phyloP scores from a whole-genome alignment of 2,797 vertebrate species.

The Sebastes cheni region DNA sequence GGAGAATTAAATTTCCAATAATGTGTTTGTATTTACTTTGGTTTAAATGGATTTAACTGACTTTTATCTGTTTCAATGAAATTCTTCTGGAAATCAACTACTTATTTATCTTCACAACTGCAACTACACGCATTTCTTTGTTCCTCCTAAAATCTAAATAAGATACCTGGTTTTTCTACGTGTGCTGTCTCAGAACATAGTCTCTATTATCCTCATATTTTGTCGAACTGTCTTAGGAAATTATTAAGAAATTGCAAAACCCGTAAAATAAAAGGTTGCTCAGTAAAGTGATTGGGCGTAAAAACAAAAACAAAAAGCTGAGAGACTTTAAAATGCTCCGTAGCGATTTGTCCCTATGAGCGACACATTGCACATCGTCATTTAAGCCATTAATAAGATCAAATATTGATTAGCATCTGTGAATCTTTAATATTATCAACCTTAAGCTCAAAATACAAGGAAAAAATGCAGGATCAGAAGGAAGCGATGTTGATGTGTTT shows the following conservation, averaged over 20 bases:
- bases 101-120: neutral
- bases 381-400: neutral
- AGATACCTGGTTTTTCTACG: neutral
- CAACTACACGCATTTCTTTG: neutral
- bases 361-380: neutral
- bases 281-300: neutral
- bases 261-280: neutral
- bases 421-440: conserved; percentile 7
- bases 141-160: neutral
- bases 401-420: neutral
- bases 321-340: neutral
- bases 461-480: conserved; percentile 23
- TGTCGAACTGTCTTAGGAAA: neutral
- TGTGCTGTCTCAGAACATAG: neutral
- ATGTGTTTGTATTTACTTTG: neutral
- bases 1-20: neutral
- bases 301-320: neutral
- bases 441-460: conserved; percentile 6
- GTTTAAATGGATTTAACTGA: neutral
- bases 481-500: conserved; percentile 44
- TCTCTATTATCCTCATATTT: neutral
- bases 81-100: neutral
- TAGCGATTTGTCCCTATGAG: neutral
- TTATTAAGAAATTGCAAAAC: neutral
- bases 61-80: neutral